Percentiles rank a stretch among this genome's conserved stretches.
Conservation (phyloP, 1,140 invertebrate genomes). For the Leucophenga varia region DNA sequence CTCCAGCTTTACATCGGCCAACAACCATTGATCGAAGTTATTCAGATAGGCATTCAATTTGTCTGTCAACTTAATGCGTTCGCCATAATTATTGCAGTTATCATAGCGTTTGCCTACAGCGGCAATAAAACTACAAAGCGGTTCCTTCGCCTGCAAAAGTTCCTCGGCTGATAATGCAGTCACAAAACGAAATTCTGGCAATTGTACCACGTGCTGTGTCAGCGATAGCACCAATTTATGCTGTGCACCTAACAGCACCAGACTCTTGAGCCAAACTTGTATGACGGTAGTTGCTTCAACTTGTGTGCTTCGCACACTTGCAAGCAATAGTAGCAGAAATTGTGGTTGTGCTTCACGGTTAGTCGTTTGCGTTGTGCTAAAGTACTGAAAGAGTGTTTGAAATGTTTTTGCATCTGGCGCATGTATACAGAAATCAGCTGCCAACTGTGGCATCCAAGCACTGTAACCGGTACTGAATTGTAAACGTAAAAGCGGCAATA, state of each 20-base stretch:
- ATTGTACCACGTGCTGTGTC: slow-evolving; percentile 18
- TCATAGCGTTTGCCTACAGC: slow-evolving; percentile 38
- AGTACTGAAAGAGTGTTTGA: slow-evolving; percentile 21
- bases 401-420: slow-evolving; percentile 1
- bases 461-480: slow-evolving; percentile 35
- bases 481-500: slow-evolving; percentile 40
- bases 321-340: slow-evolving; percentile 32
- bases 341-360: slow-evolving; percentile 38
- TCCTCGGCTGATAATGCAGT: slow-evolving; percentile 13
- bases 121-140: slow-evolving; percentile 42
- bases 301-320: neutral
- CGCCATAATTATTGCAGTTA: slow-evolving; percentile 8
- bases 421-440: slow-evolving; percentile 34
- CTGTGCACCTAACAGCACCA: slow-evolving; percentile 36
- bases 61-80: slow-evolving; percentile 37
- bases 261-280: slow-evolving; percentile 45
- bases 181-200: slow-evolving; percentile 30
- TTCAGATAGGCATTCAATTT: slow-evolving; percentile 41
- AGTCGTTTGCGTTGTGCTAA: slow-evolving; percentile 21
- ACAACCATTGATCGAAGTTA: slow-evolving; percentile 48
- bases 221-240: slow-evolving; percentile 32
- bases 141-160: slow-evolving; percentile 36
- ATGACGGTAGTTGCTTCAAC: slow-evolving; percentile 21
- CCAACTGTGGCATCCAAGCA: slow-evolving; percentile 37
- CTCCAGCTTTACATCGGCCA: slow-evolving; percentile 18